phyloP scores from a whole-genome alignment of 30 jellyfish, hydroid and myxozoan genomes.

The Aurelia coerulea region DNA sequence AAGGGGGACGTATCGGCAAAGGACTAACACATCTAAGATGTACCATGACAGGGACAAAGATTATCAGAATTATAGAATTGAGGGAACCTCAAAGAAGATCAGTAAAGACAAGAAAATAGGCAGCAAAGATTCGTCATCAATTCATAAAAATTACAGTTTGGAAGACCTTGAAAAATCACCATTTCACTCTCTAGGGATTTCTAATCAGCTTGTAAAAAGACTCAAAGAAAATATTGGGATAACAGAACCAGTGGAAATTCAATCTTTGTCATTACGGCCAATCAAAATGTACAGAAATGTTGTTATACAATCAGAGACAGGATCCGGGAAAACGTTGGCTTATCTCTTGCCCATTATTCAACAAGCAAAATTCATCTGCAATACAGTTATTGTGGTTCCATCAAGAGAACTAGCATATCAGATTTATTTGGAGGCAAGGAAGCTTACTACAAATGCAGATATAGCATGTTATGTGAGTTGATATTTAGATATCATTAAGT shows the following conservation, averaged over 20 bases:
- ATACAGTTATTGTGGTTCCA: conserved; percentile 85
- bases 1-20: too few relatives aligned
- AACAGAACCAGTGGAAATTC: conserved; percentile 70
- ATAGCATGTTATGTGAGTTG: conserved; percentile 68
- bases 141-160: background rate
- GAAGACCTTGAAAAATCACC: conserved; percentile 34
- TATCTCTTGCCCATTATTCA: conserved; percentile 84
- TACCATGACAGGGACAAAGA: too few relatives aligned
- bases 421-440: conserved; percentile 80
- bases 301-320: conserved; percentile 90
- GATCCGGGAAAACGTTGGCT: conserved; percentile 93
- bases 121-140: too few relatives aligned
- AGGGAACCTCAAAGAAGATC: too few relatives aligned
- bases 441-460: conserved; percentile 26
- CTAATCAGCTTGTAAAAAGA: conserved; percentile 14
- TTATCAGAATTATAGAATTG: too few relatives aligned
- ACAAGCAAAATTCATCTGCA: conserved; percentile 66
- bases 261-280: conserved; percentile 62
- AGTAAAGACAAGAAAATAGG: too few relatives aligned
- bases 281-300: conserved; percentile 46
- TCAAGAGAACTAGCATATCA: conserved; percentile 97
- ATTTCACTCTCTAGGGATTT: conserved; percentile 43
- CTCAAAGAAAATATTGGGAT: conserved; percentile 43
- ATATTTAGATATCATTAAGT: background rate
- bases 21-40: too few relatives aligned